Percentiles rank a stretch among this genome's conserved stretches.
Conservation (phyloP, 1,140 invertebrate species). For the Cydia pomonella region DNA sequence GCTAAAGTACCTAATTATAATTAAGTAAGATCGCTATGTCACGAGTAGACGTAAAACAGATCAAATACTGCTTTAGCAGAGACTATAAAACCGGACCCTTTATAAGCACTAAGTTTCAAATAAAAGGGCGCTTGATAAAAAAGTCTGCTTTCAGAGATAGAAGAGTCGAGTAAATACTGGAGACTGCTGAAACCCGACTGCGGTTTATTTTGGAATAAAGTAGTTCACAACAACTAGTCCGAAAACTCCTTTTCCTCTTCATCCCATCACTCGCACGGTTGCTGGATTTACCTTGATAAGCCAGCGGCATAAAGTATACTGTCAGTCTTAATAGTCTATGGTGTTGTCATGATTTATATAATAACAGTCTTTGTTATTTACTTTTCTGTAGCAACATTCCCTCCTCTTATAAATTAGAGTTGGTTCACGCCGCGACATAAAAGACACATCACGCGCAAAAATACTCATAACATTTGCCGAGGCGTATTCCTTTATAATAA, state of each 20-base stretch:
- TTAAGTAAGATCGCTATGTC: neutral
- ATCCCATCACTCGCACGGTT: no score
- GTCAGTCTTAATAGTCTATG: neutral
- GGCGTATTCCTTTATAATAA: slow-evolving; percentile 64
- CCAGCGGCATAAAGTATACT: neutral
- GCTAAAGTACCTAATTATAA: neutral
- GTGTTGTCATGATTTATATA: neutral
- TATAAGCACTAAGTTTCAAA: neutral
- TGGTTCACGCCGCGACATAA: slow-evolving; percentile 17
- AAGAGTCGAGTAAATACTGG: neutral
- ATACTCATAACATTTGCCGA: slow-evolving; percentile 64
- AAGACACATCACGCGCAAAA: slow-evolving; percentile 41
- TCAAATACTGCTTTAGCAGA: neutral
- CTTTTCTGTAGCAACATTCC: neutral
- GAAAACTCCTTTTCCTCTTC: no score
- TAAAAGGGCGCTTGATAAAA: slow-evolving; percentile 27
- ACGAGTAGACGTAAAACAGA: neutral
- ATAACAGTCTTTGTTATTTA: neutral
- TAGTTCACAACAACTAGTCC: no score
- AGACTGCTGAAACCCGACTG: neutral
- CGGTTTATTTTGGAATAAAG: no score
- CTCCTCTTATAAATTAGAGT: slow-evolving; percentile 16
- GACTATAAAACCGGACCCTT: neutral
- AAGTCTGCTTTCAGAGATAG: neutral
- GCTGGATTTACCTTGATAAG: no score